Percentiles rank a stretch among this genome's conserved stretches.
Evolutionary conservation across 2,113 vertebrate species (phyloP).

Genomic region (Chitala chitala): DNA sequence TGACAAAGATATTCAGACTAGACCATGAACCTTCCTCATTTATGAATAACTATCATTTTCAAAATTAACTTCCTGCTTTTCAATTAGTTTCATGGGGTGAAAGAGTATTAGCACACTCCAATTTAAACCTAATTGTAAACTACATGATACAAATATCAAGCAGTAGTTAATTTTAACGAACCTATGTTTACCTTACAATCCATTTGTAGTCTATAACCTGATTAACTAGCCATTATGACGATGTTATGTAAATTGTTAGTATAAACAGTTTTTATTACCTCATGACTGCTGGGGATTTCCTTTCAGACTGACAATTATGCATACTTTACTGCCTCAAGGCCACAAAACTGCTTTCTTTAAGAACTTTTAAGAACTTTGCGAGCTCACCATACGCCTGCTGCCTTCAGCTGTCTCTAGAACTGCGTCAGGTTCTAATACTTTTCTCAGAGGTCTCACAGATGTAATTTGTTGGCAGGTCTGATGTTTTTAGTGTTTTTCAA

Average conservation of each 20-base stretch:
- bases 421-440: neutral
- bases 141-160: too few species aligned
- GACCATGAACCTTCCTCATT: too few species aligned
- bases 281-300: neutral
- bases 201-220: neutral
- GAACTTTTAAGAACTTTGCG: neutral
- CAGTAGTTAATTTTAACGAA: neutral
- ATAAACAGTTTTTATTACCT: neutral
- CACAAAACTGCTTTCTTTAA: neutral
- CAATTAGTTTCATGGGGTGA: too few species aligned
- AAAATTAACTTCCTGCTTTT: too few species aligned
- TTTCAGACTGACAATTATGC: neutral
- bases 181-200: neutral
- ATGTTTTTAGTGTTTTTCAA: neutral
- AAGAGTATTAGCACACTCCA: too few species aligned
- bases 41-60: too few species aligned
- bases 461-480: conserved; percentile 6
- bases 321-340: neutral
- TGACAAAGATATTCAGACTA: too few species aligned
- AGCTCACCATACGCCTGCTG: neutral
- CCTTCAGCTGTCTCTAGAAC: neutral
- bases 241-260: neutral
- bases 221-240: neutral
- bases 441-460: neutral
- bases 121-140: too few species aligned